phyloP scores from a whole-genome alignment of 2,113 vertebrate genomes.

The Spheniscus mendiculus region DNA sequence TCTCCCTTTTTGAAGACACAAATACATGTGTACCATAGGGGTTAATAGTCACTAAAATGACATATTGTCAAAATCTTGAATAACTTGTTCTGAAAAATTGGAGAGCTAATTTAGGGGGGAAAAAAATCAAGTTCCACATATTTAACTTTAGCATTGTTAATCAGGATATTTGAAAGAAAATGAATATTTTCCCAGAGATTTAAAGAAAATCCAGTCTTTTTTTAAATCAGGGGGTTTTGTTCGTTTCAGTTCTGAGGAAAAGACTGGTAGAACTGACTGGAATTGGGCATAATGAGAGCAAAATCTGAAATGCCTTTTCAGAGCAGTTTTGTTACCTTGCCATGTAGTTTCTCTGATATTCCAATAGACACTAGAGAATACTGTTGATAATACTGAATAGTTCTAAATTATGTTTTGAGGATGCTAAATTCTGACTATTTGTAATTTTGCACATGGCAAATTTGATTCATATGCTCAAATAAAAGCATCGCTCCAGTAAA shows the following conservation, averaged over 20 bases:
- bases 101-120: not conserved
- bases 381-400: slow-evolving; percentile 30
- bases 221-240: not conserved
- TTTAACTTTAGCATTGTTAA: not conserved
- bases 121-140: not conserved
- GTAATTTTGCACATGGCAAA: slow-evolving; percentile 7
- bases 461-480: not conserved
- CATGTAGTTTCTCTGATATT: slow-evolving; percentile 21
- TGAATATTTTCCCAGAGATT: not conserved
- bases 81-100: not conserved
- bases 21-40: not conserved
- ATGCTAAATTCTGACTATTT: slow-evolving; percentile 10
- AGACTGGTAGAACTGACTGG: slow-evolving; percentile 1
- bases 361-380: slow-evolving; percentile 16
- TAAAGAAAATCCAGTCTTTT: slow-evolving; percentile 17
- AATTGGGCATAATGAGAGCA: slow-evolving; percentile 1
- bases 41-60: slow-evolving; percentile 7
- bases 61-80: not conserved
- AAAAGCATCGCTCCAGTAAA: not conserved
- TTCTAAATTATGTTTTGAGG: not conserved
- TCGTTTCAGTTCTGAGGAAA: not conserved
- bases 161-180: not conserved
- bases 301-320: slow-evolving; percentile 26
- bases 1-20: not conserved
- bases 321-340: slow-evolving; percentile 14